Percentiles rank a stretch among this genome's conserved stretches.
Conservation (phyloP, 2,797 vertebrate species). For the Molossus alvarezi region DNA sequence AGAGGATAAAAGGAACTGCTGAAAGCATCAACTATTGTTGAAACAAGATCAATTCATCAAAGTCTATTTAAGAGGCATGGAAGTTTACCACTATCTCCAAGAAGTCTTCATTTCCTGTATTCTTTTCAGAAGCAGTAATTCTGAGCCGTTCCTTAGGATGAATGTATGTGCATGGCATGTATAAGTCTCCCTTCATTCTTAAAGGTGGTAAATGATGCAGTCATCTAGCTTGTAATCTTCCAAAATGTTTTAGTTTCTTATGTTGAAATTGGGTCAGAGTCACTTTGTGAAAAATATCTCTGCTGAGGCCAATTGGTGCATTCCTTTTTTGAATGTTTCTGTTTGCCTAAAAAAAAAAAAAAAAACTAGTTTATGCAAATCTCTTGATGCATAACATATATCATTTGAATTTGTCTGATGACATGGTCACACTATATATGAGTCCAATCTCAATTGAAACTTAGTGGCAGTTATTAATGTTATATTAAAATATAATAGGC, state of each 20-base stretch:
- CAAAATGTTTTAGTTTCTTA: conserved; percentile 18
- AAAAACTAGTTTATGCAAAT: conserved; percentile 49
- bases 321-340: background rate
- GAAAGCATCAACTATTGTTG: conserved; percentile 79
- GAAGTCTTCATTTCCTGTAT: conserved; percentile 71
- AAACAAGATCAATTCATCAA: conserved; percentile 81
- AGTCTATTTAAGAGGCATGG: conserved; percentile 71
- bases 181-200: conserved; percentile 65
- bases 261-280: background rate
- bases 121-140: conserved; percentile 57
- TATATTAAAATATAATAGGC: conserved; percentile 1
- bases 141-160: conserved; percentile 32
- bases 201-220: conserved; percentile 31
- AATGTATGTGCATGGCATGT: background rate
- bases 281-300: conserved; percentile 34
- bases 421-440: background rate
- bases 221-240: conserved; percentile 51
- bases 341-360: background rate
- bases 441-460: conserved; percentile 50
- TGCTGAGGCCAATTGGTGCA: background rate
- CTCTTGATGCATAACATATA: conserved; percentile 36
- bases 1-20: conserved; percentile 74
- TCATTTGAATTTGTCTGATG: conserved; percentile 32
- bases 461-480: background rate
- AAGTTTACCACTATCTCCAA: conserved; percentile 51